Percentiles rank a stretch among this genome's conserved stretches.
Conservation (phyloP, 2,113 vertebrate genomes). For the Genyomyrus donnyi region DNA sequence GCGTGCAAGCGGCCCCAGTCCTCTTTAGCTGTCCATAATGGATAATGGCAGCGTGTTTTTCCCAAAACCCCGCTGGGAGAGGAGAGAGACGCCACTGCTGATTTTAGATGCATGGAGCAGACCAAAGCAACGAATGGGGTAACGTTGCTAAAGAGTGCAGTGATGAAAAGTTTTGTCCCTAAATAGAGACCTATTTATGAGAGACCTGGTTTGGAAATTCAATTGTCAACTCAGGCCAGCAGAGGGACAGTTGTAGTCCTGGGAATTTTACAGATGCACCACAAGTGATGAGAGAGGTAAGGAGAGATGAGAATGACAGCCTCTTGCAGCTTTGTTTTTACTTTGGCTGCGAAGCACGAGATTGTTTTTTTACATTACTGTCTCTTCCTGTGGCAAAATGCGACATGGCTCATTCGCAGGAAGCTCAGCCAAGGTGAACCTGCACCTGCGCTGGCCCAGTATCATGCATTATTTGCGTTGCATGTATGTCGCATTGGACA, state of each 20-base stretch:
- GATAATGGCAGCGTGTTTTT: background rate
- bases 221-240: background rate
- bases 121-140: background rate
- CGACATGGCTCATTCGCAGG: background rate
- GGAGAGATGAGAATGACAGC: background rate
- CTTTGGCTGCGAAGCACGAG: no score
- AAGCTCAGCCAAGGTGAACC: background rate
- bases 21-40: background rate
- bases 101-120: background rate
- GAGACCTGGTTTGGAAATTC: background rate
- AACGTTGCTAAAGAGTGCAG: background rate
- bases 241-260: background rate
- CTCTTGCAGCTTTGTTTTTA: background rate
- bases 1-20: background rate
- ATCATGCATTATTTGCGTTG: background rate
- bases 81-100: background rate
- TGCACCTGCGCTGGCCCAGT: background rate
- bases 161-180: background rate
- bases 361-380: background rate
- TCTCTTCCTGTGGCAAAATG: background rate
- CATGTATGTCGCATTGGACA: background rate
- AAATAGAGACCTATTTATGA: background rate
- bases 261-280: background rate
- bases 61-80: background rate
- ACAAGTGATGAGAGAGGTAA: background rate